Evolutionary conservation across 2,113 vertebrate species (phyloP).

Genomic region (Equus przewalskii): DNA sequence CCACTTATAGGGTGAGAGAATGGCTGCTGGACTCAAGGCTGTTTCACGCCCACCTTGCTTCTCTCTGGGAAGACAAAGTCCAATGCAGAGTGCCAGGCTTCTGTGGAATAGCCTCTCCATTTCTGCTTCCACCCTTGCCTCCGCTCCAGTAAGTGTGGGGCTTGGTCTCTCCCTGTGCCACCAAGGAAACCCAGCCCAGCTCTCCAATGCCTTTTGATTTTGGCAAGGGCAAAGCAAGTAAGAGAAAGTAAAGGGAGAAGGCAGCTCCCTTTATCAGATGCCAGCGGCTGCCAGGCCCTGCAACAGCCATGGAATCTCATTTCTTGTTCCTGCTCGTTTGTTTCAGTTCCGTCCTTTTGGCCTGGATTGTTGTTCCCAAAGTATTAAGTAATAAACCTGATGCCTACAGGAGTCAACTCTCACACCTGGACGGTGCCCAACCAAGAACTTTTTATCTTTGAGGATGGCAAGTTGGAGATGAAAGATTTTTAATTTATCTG

Average conservation of each 20-base stretch:
- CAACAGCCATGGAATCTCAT: neutral
- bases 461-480: neutral
- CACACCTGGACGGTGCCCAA: neutral
- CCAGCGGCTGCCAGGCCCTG: neutral
- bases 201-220: neutral
- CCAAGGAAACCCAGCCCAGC: neutral
- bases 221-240: neutral
- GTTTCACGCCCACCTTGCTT: neutral
- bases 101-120: neutral
- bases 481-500: constrained; percentile 12
- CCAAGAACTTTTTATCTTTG: neutral
- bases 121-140: neutral
- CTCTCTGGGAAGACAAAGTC: neutral
- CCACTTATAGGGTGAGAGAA: neutral
- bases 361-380: neutral
- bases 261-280: neutral
- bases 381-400: neutral
- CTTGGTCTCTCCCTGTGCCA: neutral
- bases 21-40: neutral
- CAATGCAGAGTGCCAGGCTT: neutral
- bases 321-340: neutral
- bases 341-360: neutral
- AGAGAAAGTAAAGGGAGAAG: neutral
- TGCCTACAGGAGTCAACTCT: neutral
- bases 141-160: neutral